Evolutionary conservation across 2,888 invertebrate genomes (phyloP).

Genomic region (Clistopyga incitator): DNA sequence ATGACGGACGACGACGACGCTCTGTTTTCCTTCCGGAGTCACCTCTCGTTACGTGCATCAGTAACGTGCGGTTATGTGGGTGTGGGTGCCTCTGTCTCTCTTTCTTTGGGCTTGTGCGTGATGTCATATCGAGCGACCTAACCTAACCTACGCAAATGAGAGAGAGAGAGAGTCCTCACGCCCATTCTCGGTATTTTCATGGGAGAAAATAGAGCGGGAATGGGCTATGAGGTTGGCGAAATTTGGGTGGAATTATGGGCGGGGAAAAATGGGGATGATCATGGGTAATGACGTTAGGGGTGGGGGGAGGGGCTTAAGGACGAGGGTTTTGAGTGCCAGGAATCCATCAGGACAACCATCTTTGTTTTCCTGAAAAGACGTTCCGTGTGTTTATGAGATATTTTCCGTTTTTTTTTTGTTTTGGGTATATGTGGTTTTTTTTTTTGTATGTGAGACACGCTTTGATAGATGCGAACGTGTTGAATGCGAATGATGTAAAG

Average conservation of each 20-base stretch:
- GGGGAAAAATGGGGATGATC: too few species aligned
- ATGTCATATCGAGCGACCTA: conserved; percentile 80
- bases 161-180: too few species aligned
- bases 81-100: conserved; percentile 20
- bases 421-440: background rate
- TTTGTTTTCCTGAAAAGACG: background rate
- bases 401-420: too few species aligned
- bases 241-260: too few species aligned
- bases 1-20: conserved; percentile 61
- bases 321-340: conserved; percentile 1
- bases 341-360: conserved; percentile 24
- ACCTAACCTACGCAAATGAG: conserved; percentile 76
- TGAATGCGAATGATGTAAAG: background rate
- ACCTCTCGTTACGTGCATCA: conserved; percentile 6
- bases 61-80: background rate
- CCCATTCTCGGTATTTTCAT: conserved; percentile 80
- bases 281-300: too few species aligned
- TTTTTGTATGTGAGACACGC: background rate
- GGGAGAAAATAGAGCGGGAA: too few species aligned
- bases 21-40: conserved; percentile 61
- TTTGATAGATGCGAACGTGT: background rate
- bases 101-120: conserved; percentile 71
- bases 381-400: too few species aligned
- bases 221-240: too few species aligned
- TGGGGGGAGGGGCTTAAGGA: background rate